Conservation (phyloP, 2,113 vertebrate species). For the Odocoileus virginianus region DNA sequence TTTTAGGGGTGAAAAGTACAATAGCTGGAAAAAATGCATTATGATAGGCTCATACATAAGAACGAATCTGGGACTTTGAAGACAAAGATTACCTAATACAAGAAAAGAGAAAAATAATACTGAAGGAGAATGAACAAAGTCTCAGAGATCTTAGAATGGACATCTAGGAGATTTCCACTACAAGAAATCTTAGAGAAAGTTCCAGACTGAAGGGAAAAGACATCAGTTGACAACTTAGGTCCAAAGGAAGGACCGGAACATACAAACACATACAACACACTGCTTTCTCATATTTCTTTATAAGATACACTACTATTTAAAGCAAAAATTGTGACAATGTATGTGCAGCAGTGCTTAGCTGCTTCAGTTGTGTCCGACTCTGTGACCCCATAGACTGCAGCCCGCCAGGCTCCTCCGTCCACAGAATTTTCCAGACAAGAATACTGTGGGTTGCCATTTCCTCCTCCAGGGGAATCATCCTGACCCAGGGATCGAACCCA, state of each 20-base stretch:
- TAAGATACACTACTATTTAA: not conserved
- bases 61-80: not conserved
- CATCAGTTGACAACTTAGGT: not conserved
- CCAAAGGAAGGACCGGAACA: not conserved
- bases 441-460: not conserved
- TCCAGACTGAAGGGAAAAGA: not conserved
- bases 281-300: not conserved
- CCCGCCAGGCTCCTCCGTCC: not conserved
- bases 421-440: not conserved
- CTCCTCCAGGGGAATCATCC: not conserved
- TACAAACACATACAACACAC: not conserved
- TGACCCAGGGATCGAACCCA: not conserved
- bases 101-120: not conserved
- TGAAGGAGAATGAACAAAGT: not conserved
- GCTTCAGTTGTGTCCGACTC: not conserved
- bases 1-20: not conserved
- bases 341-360: not conserved
- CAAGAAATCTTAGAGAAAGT: not conserved
- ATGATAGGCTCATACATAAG: not conserved
- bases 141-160: not conserved
- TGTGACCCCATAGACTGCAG: not conserved
- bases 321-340: not conserved
- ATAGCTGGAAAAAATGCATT: not conserved
- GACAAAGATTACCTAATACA: not conserved
- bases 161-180: not conserved